Conservation (phyloP, 2,888 invertebrate species). For the Lissonota sp. region DNA sequence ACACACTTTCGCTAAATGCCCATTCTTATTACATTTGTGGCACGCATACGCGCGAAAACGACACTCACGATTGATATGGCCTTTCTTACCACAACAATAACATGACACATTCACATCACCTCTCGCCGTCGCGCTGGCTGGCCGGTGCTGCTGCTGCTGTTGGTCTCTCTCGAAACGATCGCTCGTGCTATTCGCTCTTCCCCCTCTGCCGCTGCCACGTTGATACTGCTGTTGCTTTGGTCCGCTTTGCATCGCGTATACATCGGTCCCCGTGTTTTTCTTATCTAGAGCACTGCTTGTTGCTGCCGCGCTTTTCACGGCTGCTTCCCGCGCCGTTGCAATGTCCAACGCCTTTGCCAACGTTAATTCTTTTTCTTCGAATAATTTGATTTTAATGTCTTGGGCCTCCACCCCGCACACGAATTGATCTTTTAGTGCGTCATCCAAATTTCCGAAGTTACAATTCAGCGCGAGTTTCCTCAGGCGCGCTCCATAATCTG, state of each 20-base stretch:
- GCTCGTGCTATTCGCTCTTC: neutral
- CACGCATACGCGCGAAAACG: too few relatives aligned
- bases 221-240: too few relatives aligned
- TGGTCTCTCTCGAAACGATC: neutral
- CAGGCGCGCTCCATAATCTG: constrained; percentile 77
- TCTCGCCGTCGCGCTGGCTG: neutral
- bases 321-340: constrained; percentile 25
- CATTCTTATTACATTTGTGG: too few relatives aligned
- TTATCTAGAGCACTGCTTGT: neutral
- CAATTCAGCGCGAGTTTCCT: constrained; percentile 83
- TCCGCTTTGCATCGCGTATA: neutral
- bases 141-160: neutral
- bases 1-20: too few relatives aligned
- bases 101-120: too few relatives aligned
- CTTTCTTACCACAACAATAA: too few relatives aligned
- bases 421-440: constrained; percentile 37
- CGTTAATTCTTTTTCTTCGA: constrained; percentile 26
- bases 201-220: too few relatives aligned
- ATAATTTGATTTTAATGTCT: constrained; percentile 33
- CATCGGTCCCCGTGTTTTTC: neutral
- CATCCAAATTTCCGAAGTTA: constrained; percentile 30
- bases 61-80: too few relatives aligned
- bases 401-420: constrained; percentile 35
- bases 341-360: constrained; percentile 23
- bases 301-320: constrained; percentile 28